Evolutionary conservation across 2,113 vertebrate species (phyloP).

Genomic region (Trochalopteron elliotii): DNA sequence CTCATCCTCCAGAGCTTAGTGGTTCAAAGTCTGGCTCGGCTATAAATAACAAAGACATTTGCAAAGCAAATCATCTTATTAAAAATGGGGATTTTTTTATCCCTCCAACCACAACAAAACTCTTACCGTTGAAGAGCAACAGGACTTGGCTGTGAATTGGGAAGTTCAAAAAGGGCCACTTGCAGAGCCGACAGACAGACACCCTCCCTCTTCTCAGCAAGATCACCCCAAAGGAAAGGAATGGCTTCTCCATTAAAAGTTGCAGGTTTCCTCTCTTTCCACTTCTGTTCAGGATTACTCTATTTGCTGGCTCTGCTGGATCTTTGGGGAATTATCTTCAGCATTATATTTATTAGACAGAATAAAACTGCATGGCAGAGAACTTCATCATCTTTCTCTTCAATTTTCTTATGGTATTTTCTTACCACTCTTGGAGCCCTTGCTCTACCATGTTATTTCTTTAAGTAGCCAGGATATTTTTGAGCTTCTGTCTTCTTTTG

Average conservation of each 20-base stretch:
- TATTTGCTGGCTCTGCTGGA: constrained; percentile 19
- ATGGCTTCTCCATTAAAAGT: constrained; percentile 69
- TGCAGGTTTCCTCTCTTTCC: constrained; percentile 58
- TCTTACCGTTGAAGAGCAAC: constrained; percentile 43
- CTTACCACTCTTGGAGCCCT: constrained; percentile 6
- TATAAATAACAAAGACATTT: constrained; percentile 67
- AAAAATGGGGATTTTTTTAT: constrained; percentile 50
- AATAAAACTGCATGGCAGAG: constrained; percentile 24
- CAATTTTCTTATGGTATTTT: neutral
- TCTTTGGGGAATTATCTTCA: constrained; percentile 46
- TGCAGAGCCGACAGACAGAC: constrained; percentile 53
- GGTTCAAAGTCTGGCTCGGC: constrained; percentile 33
- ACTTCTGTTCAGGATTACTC: constrained; percentile 32
- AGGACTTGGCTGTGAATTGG: constrained; percentile 46
- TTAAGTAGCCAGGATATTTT: neutral
- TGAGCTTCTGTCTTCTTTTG: neutral
- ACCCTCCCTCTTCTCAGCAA: constrained; percentile 59
- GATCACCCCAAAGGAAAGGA: constrained; percentile 57
- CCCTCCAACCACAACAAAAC: constrained; percentile 57
- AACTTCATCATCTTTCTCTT: constrained; percentile 27
- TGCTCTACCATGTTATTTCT: neutral
- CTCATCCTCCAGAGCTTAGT: constrained; percentile 45
- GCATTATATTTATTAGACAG: constrained; percentile 39
- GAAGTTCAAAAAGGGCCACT: constrained; percentile 61
- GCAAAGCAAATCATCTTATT: constrained; percentile 63